phyloP scores from a whole-genome alignment of 2,888 invertebrate species.

The Andrena bucephala region DNA sequence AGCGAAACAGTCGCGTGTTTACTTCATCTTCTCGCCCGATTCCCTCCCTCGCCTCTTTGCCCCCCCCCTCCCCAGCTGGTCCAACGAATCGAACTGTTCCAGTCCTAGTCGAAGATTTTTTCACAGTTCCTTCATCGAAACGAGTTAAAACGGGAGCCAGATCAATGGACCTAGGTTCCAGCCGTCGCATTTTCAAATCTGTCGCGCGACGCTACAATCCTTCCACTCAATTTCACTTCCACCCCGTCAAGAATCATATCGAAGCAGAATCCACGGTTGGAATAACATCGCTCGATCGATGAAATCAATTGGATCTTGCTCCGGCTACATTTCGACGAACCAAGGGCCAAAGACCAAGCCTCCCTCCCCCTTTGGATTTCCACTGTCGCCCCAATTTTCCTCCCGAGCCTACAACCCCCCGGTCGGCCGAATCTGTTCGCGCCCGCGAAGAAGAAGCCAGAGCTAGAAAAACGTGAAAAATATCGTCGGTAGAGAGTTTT shows the following conservation, averaged over 20 bases:
- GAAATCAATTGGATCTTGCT: not conserved
- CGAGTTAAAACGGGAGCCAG: too few species aligned
- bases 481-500: slow-evolving; percentile 50
- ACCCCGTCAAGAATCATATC: not conserved
- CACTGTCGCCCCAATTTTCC: not conserved
- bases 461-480: slow-evolving; percentile 39
- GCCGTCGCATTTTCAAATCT: not conserved
- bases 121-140: not conserved
- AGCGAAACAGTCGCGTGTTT: slow-evolving; percentile 69
- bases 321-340: not conserved
- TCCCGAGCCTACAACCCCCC: not conserved
- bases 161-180: slow-evolving; percentile 1
- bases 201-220: not conserved
- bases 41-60: not conserved
- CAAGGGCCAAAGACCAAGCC: not conserved
- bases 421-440: not conserved
- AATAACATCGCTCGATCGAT: not conserved
- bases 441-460: slow-evolving; percentile 37
- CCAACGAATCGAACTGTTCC: not conserved
- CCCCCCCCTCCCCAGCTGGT: not conserved
- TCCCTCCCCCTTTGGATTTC: not conserved
- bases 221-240: not conserved
- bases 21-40: slow-evolving; percentile 25
- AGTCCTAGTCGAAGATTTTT: not conserved
- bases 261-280: not conserved